Conservation (phyloP, 2,888 invertebrate genomes). For the Eupsilia transversa region DNA sequence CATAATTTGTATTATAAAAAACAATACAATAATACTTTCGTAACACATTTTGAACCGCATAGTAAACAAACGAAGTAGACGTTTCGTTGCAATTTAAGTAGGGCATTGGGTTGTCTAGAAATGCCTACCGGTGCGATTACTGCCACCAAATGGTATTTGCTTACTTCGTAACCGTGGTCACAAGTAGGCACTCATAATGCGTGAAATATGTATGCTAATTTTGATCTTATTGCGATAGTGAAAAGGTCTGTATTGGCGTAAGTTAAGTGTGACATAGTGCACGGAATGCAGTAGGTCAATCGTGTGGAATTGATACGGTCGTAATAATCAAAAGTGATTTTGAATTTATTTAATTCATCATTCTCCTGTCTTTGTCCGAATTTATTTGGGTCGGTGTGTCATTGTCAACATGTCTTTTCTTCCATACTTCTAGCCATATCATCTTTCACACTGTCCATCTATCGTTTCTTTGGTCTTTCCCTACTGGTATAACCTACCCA, state of each 20-base stretch:
- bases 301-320: constrained; percentile 24
- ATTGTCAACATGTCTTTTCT: too few relatives aligned
- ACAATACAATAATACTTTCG: constrained; percentile 45
- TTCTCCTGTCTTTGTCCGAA: too few relatives aligned
- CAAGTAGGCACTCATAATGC: constrained; percentile 58
- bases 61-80: constrained; percentile 44
- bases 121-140: constrained; percentile 72
- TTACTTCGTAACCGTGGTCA: constrained; percentile 75
- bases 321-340: constrained; percentile 37
- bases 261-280: constrained; percentile 14
- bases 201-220: constrained; percentile 55
- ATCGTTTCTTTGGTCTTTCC: too few relatives aligned
- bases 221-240: constrained; percentile 49
- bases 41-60: constrained; percentile 34
- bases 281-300: constrained; percentile 54
- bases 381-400: too few relatives aligned
- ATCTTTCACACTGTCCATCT: too few relatives aligned
- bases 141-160: constrained; percentile 74
- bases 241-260: constrained; percentile 39
- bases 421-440: too few relatives aligned
- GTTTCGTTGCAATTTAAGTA: constrained; percentile 68
- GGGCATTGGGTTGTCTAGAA: constrained; percentile 79
- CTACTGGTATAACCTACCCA: too few relatives aligned
- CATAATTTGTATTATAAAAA: background rate
- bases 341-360: background rate